Evolutionary conservation across 1,140 invertebrate species (phyloP), one percentile per base, ranked within the genome.

Genomic region (Meloidogyne hapla): DNA sequence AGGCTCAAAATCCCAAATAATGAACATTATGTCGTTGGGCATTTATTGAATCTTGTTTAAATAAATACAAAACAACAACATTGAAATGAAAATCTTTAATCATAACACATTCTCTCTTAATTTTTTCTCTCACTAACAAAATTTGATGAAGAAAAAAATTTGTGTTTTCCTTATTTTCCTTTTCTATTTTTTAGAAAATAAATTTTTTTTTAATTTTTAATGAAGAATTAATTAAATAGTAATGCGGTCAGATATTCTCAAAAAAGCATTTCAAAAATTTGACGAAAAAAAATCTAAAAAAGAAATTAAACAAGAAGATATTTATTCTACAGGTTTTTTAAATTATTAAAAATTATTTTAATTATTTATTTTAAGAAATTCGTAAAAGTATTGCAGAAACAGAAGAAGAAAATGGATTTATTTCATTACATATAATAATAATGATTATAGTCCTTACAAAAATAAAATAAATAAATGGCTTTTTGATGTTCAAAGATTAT

Each of bases 401-500:
- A 45, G 79, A 80, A 63, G 80, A 83, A 62, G 23, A 75, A 25
- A 45, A 74, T 25, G 80, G 80, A 26, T n/a, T 64, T 18, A 82
- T 82, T 26, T 56, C 79, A 8, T 75, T 82, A 25, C 78, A 82
- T 25, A 42, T 82, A 21, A 70, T 73, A 48, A 40, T 33, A 82
- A 82, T 72, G 80, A 80, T 65, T 64, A 45, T 18, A 65, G 42
- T 0, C 26, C 48, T n/a, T 26, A 33, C 81, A 82, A 45, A 15
- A 77, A 10, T 12, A 25, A 62, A 45, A 76, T 21, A 82, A 82
- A 70, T 38, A 89, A 94, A 2, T 95, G 94, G 94, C 89, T 99
- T 1, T 92, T 96, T 77, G 94, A 94, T 66, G 89, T 99, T 0
- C 94, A 97, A 87, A 66, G 66, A 61, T 33, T 99, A 0, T 97